Evolutionary conservation across 2,888 invertebrate genomes (phyloP), one percentile per base, ranked within the genome.

Genomic region (Pandemis corylana): DNA sequence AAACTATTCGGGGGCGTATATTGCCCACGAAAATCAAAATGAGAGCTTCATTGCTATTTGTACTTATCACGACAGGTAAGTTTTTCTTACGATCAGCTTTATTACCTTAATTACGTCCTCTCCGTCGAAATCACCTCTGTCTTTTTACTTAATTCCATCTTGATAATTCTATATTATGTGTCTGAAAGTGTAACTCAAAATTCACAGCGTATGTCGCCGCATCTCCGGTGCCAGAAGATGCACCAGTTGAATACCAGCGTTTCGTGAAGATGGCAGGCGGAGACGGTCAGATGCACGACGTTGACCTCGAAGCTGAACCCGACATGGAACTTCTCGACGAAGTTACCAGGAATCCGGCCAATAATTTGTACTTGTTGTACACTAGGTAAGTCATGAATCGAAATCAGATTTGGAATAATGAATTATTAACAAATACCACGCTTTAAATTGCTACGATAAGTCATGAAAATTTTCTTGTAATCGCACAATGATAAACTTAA

Each of bases 271-370:
- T 86, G 64, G 83, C 87, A 4, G 87, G 82, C 64, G 86, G 81
- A 3, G 84, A 88, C 7, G 86, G 86, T 2, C 68, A 78, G 4
- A 72, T 85, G 76, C 84, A 87, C 41, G 73, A 71, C 4, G 83
- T 88, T 7, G 90, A 89, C 77, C 78, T 89, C 7, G 84, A 88
- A 41, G 85, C 79, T 0, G 78, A 83, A 68, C 85, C 85, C 0
- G 84, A 90, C 64, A 67, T 70, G 63, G 80, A 81, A 3, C 70
- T 87, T 5, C 75, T 90, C 2, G 70, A 79, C 4, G 86, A 86
- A 56, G 71, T 89, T 0, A 64, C 74, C 7, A 87, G 84, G 67
- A 87, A 88, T 63, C 85, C 88, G 0, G 83, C 81, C 0, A 86
- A 87, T 75, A 88, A 87, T 76, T 20, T 49, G 10, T 89, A 88